phyloP scores from a whole-genome alignment of 2,113 vertebrate genomes.

The Podiceps cristatus region DNA sequence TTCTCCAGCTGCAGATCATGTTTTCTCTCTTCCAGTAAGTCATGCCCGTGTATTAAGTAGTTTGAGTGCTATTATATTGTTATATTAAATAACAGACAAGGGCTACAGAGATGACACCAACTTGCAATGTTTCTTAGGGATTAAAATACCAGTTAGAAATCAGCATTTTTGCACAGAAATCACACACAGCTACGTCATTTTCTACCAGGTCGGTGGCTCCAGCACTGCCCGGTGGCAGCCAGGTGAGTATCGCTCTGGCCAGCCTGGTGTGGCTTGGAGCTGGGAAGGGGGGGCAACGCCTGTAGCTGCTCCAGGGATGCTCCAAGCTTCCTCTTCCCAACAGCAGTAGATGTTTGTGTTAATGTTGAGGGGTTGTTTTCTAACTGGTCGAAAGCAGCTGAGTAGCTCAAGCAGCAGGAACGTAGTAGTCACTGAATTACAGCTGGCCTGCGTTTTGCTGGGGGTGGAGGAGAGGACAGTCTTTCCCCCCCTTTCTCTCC shows the following conservation, averaged over 20 bases:
- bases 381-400: neutral
- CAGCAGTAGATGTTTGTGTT: neutral
- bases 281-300: neutral
- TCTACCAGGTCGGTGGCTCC: neutral
- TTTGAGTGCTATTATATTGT: neutral
- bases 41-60: neutral
- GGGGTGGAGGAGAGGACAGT: neutral
- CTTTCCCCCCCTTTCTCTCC: neutral
- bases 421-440: neutral
- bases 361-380: neutral
- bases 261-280: neutral
- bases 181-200: neutral
- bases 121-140: neutral
- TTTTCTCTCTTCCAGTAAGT: neutral
- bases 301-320: neutral
- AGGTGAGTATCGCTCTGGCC: fast-evolving
- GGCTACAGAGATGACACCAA: neutral
- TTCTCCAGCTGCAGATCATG: neutral
- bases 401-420: neutral
- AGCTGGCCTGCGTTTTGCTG: neutral
- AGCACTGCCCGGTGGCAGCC: neutral
- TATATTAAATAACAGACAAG: neutral
- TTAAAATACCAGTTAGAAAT: neutral
- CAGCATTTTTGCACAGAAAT: neutral
- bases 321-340: neutral